These are phyloP conservation scores for Apoderus coryli DNA, from an alignment of 2,888 invertebrate species.

Conservation along the genomic window DNA sequence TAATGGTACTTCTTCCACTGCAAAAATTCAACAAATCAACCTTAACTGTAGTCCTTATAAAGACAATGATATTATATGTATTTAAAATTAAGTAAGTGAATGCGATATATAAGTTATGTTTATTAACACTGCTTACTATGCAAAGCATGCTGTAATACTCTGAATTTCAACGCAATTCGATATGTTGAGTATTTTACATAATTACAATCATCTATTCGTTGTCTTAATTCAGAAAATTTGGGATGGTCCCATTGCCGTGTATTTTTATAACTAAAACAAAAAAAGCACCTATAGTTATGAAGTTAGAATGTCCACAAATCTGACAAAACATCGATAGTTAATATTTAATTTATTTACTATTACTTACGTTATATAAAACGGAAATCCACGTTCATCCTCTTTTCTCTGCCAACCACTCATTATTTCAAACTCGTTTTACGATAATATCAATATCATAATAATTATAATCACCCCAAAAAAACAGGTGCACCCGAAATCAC, in stretches of 20 bases:
- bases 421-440: slow-evolving; percentile 5
- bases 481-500: slow-evolving; percentile 1
- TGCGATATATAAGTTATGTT: too few relatives aligned
- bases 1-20: slow-evolving; percentile 27
- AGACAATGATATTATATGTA: too few relatives aligned
- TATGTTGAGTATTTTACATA: slow-evolving; percentile 62
- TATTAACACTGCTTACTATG: slow-evolving; percentile 42
- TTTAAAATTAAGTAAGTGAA: too few relatives aligned
- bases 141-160: slow-evolving; percentile 45
- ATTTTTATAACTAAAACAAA: slow-evolving; percentile 37
- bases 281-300: slow-evolving; percentile 3
- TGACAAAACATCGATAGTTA: slow-evolving; percentile 4
- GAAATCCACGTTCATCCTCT: slow-evolving; percentile 45
- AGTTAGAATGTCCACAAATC: not conserved
- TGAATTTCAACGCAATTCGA: slow-evolving; percentile 58
- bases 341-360: slow-evolving; percentile 3
- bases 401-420: slow-evolving; percentile 37
- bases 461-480: too few relatives aligned
- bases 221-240: slow-evolving; percentile 41
- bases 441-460: too few relatives aligned
- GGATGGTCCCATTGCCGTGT: slow-evolving; percentile 45
- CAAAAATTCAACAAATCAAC: too few relatives aligned
- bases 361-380: slow-evolving; percentile 43
- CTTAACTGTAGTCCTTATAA: too few relatives aligned
- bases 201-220: slow-evolving; percentile 46